phyloP scores from a whole-genome alignment of 1,140 invertebrate genomes.

The Nephotettix cincticeps region DNA sequence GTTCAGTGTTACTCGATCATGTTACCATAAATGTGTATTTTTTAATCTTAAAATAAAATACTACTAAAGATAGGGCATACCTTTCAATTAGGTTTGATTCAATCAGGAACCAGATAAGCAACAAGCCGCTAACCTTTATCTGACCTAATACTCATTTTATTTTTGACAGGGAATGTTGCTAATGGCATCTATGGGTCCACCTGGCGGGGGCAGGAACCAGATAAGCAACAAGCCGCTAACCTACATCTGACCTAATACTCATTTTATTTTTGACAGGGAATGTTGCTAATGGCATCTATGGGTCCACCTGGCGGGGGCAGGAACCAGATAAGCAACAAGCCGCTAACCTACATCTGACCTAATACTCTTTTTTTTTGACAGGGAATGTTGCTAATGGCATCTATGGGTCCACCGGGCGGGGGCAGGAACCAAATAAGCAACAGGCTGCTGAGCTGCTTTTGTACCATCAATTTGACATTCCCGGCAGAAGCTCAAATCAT shows the following conservation, averaged over 20 bases:
- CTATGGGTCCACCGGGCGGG: slow-evolving; percentile 81
- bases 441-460: slow-evolving; percentile 74
- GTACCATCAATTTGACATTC: slow-evolving; percentile 79
- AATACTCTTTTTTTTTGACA: slow-evolving; percentile 56
- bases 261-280: slow-evolving; percentile 54
- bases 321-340: slow-evolving; percentile 69
- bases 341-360: slow-evolving; percentile 75
- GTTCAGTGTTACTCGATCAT: too few relatives aligned
- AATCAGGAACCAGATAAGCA: slow-evolving; percentile 69
- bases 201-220: slow-evolving; percentile 74
- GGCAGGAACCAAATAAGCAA: slow-evolving; percentile 73
- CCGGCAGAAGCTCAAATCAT: slow-evolving; percentile 73
- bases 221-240: slow-evolving; percentile 74
- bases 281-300: slow-evolving; percentile 75
- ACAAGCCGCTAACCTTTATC: slow-evolving; percentile 74
- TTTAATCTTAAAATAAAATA: too few relatives aligned
- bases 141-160: slow-evolving; percentile 60
- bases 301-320: slow-evolving; percentile 79
- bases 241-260: slow-evolving; percentile 64
- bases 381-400: slow-evolving; percentile 72
- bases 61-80: too few relatives aligned
- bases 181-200: slow-evolving; percentile 75
- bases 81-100: too few relatives aligned
- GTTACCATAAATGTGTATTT: too few relatives aligned
- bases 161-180: slow-evolving; percentile 68